phyloP scores from a whole-genome alignment of 2,797 vertebrate species.

The Otus scops region DNA sequence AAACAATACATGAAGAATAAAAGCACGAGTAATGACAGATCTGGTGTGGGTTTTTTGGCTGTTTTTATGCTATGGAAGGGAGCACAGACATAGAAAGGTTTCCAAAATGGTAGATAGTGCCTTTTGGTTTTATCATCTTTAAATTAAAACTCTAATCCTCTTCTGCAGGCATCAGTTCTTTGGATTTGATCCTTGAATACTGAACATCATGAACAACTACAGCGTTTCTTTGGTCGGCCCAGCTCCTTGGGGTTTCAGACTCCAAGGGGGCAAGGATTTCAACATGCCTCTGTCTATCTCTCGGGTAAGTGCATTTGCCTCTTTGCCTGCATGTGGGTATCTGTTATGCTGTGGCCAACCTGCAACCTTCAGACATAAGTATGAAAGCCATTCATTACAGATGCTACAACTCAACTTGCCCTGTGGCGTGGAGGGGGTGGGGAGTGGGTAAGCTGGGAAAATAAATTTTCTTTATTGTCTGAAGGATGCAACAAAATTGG shows the following conservation, averaged over 20 bases:
- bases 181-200: conserved; percentile 48
- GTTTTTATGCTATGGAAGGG: not conserved
- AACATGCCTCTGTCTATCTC: conserved; percentile 96
- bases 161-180: conserved; percentile 57
- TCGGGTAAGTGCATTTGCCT: conserved; percentile 81
- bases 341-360: not conserved
- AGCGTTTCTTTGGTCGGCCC: conserved; percentile 88
- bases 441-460: not conserved
- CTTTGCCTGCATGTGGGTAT: conserved; percentile 1
- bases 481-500: not conserved
- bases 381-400: not conserved
- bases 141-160: conserved; percentile 39
- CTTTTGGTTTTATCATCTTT: not conserved
- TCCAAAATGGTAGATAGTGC: not conserved
- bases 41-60: not conserved
- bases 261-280: conserved; percentile 99
- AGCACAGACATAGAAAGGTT: not conserved
- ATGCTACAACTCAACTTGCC: not conserved
- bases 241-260: conserved; percentile 97
- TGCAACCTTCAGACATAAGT: not conserved
- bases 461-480: not conserved
- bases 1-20: not conserved
- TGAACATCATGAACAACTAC: conserved; percentile 90
- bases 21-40: not conserved
- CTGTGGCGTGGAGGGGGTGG: not conserved